Evolutionary conservation across 2,888 invertebrate genomes (phyloP), one percentile per base, ranked within the genome.

Genomic region (Ophion ventricosus): DNA sequence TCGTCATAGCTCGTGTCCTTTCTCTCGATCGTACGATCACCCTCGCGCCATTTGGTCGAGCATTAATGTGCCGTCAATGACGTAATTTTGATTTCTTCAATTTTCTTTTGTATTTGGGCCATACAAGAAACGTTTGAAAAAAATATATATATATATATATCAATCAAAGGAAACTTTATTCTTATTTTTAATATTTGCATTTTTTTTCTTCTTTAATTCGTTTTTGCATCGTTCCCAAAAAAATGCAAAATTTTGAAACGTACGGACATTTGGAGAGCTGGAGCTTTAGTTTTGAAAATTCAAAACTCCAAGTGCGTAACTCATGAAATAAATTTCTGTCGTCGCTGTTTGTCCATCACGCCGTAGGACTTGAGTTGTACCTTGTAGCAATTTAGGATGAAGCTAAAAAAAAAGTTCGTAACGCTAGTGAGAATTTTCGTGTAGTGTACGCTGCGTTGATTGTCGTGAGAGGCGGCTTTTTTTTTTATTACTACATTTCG

Each of bases 21-120:
- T 67, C 57, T 69, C 40, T 49, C 29, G 26, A 26, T 70, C 7
- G 26, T 56, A 70, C 66, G 67, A 66, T 59, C 72, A 54, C 66
- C 59, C 66, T 74, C 61, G 78, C 57, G 74, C 63, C 69, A 64
- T 59, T 67, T 23, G 26, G 72, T 17, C 49, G 67, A 40, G 57
- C 25, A 54, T 54, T 73, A 17, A 43, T 66, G 66, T 70, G 82
- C 77, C 78, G 74, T 63, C 69, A 35, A 67, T 54, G 35, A 75
- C 70, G 43, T 57, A 35, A 35, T 35, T 35, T 35, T 8, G 35
- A 35, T 35, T 35, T 35, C 35, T 35, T 35, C 7, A 35, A 5
- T 5, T 35, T 35, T 35, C 5, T 35, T 35, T 35, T 35, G 35
- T 35, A 35, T 35, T 35, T 8, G 8, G 35, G 35, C 35, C 0